phyloP scores from a whole-genome alignment of 2,113 vertebrate genomes.

The Mohoua ochrocephala region DNA sequence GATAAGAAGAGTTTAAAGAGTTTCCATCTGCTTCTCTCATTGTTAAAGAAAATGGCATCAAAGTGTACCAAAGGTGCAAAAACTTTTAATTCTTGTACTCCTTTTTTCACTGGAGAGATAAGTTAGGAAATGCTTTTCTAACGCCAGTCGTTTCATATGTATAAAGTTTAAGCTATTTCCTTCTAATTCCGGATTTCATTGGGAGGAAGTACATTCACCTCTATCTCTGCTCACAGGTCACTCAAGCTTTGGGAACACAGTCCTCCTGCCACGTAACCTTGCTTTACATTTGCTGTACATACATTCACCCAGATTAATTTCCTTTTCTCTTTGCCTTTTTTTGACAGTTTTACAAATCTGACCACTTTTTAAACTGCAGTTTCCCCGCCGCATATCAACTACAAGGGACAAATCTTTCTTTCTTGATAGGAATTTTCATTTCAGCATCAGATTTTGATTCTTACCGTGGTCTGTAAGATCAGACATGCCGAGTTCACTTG shows the following conservation, averaged over 20 bases:
- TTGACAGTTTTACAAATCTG: neutral
- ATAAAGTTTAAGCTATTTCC: neutral
- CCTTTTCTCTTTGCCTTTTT: neutral
- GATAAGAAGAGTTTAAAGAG: neutral
- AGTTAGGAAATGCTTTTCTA: neutral
- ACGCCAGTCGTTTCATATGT: neutral
- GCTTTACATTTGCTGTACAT: neutral
- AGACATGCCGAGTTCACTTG: neutral
- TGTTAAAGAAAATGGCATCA: neutral
- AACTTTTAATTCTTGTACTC: neutral
- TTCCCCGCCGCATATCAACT: neutral
- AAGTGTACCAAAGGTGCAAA: neutral
- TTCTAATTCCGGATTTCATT: neutral
- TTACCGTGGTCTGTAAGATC: slow-evolving; percentile 63
- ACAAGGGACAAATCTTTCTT: neutral
- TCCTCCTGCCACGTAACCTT: neutral
- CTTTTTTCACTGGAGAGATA: neutral
- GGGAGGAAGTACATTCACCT: neutral
- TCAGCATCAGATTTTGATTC: neutral
- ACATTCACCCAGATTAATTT: neutral
- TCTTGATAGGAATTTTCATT: neutral
- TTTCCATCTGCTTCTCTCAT: neutral
- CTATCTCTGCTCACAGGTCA: neutral
- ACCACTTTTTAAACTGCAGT: neutral
- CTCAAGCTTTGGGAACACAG: neutral